Base-by-base conservation (phyloP, 2,888 invertebrate species). In the Phengaris arion region DNA sequence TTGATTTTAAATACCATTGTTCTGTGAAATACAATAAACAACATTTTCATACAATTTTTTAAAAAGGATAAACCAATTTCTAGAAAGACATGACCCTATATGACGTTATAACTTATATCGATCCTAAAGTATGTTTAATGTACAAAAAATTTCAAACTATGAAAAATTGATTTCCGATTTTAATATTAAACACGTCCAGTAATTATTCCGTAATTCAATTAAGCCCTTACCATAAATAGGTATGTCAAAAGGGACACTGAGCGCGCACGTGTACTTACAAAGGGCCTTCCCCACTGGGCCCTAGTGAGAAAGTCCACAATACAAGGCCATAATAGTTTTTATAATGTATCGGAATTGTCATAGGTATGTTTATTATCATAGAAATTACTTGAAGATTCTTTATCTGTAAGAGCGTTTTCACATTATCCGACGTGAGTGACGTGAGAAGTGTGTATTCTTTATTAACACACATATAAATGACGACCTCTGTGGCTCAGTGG, bases 231-330 rank as follows among this genome's bases (percentile, higher is more conserved):
- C 87, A 89, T 86, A 90, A 90, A 91, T 89, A 86, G 88, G 85
- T 85, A 86, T 89, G 91, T 89, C 89, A 88, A 85, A 87, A 87
- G 89, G 89, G 81, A 88, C 82, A 90, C 91, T 92, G 84, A 90
- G 77, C 78, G 82, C 87, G 89, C 93, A 93, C 92, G 93, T 93
- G 93, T 86, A 85, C 84, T 80, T 78, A 92, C 91, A 92, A 92
- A 85, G 88, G 87, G 87, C 86, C 85, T 84, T 83, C 82, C 87
- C 86, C 91, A 88, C 92, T 91, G 91, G 92, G 90, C 85, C 89
- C 85, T 15, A 15, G 15, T 35, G 52, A 72, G 51, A 70, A 70
- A 54, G 54, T 22, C 35, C 52, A 52, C 54, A 72, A 52, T 72
- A 72, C 52, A 35, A 10, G 51, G 72, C 6, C 69, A 48, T 68